These are phyloP conservation scores for Sceloporus undulatus DNA, from an alignment of 2,113 vertebrate genomes.

Conservation along the genomic window DNA sequence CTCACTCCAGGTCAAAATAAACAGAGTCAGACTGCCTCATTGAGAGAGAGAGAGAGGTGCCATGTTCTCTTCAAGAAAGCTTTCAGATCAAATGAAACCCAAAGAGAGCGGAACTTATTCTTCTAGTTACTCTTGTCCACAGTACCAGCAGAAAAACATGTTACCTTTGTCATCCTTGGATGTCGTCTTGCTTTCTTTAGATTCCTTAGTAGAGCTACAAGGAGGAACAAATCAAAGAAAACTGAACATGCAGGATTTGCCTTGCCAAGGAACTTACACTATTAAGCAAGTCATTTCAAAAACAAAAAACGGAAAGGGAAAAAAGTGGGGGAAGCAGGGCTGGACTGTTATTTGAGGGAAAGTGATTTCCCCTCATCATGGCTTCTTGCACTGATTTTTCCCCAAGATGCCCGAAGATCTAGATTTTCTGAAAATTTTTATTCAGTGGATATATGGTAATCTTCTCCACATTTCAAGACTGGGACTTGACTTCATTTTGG, in stretches of 20 bases:
- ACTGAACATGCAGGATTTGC: constrained; percentile 78
- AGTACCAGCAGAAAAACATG: background rate
- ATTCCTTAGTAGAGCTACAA: constrained; percentile 95
- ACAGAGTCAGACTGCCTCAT: too few relatives aligned
- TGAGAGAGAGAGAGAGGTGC: background rate
- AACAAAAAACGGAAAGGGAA: constrained; percentile 76
- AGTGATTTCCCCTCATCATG: constrained; percentile 83
- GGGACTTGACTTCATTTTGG: constrained; percentile 93
- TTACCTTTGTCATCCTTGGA: constrained; percentile 97
- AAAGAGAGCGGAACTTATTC: background rate
- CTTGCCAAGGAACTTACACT: constrained; percentile 67
- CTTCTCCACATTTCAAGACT: constrained; percentile 97
- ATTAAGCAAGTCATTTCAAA: constrained; percentile 72
- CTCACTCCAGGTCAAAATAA: too few relatives aligned
- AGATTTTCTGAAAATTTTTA: constrained; percentile 96
- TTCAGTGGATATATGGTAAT: constrained; percentile 93
- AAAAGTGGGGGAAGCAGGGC: constrained; percentile 76
- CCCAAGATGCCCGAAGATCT: constrained; percentile 93
- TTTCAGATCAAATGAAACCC: too few relatives aligned
- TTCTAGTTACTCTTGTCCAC: background rate
- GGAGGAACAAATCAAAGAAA: constrained; percentile 87
- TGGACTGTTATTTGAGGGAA: constrained; percentile 86
- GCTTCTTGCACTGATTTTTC: constrained; percentile 94
- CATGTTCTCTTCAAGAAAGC: background rate
- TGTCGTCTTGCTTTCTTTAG: constrained; percentile 91